phyloP scores from a whole-genome alignment of 2,888 invertebrate genomes.

The Pandemis cinnamomeana region DNA sequence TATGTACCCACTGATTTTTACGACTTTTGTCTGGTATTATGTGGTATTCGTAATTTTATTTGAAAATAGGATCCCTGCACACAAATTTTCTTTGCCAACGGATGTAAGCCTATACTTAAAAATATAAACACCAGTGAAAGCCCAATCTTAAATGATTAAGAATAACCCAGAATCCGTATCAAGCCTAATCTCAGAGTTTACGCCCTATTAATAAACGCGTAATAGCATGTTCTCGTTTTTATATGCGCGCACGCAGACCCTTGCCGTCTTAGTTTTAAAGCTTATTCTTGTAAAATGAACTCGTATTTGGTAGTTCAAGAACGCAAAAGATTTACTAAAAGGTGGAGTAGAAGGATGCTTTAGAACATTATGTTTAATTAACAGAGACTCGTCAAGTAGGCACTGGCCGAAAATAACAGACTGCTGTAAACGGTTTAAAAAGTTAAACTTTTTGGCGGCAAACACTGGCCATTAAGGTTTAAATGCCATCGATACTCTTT shows the following conservation, averaged over 20 bases:
- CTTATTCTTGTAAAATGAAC: not conserved
- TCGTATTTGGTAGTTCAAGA: not conserved
- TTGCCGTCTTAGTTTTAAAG: not conserved
- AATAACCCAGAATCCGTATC: conserved; percentile 39
- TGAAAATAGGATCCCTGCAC: too few relatives aligned
- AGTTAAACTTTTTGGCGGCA: conserved; percentile 22
- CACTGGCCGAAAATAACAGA: conserved; percentile 74
- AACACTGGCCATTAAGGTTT: conserved; percentile 2
- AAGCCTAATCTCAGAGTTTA: conserved; percentile 63
- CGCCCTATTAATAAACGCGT: conserved; percentile 75
- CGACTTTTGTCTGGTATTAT: too few relatives aligned
- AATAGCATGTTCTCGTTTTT: conserved; percentile 50
- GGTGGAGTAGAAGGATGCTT: conserved; percentile 49
- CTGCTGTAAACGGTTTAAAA: conserved; percentile 52
- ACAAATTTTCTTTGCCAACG: too few relatives aligned
- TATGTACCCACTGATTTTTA: too few relatives aligned
- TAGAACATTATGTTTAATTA: conserved; percentile 70
- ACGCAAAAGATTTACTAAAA: conserved; percentile 47
- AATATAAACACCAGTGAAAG: conserved; percentile 9
- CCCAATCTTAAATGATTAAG: conserved; percentile 23
- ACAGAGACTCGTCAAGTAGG: conserved; percentile 69
- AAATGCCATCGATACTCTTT: conserved; percentile 2
- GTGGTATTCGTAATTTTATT: too few relatives aligned
- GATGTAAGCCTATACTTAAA: conserved; percentile 17
- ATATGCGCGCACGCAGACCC: not conserved